Percentiles rank a stretch among this genome's conserved stretches.
Conservation (phyloP, 2,888 invertebrate genomes). For the Rosalia funebris region DNA sequence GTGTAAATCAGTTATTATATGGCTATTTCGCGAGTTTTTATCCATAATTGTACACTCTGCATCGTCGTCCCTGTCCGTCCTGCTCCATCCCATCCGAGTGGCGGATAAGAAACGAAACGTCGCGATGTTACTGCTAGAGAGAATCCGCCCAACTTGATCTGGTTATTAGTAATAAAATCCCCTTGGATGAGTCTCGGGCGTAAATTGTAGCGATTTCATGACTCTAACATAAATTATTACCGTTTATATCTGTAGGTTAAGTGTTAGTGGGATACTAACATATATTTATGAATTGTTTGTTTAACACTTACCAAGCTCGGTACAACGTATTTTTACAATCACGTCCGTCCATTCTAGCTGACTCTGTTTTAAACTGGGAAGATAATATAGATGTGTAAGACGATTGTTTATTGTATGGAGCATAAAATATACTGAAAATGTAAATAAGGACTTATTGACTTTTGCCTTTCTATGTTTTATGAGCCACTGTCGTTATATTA, state of each 20-base stretch:
- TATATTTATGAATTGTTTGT: slow-evolving; percentile 27
- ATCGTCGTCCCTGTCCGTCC: slow-evolving; percentile 10
- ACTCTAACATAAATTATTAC: slow-evolving; percentile 22
- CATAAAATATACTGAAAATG: no score
- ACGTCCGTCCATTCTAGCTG: no score
- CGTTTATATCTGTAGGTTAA: slow-evolving; percentile 27
- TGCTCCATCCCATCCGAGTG: slow-evolving; percentile 4
- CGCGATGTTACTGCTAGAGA: neutral
- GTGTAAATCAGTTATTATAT: slow-evolving; percentile 52
- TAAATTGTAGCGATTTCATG: slow-evolving; percentile 26
- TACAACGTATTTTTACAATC: slow-evolving; percentile 9
- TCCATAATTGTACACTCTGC: neutral
- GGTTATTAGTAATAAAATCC: slow-evolving; percentile 24
- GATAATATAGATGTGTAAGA: no score
- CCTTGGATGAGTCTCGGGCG: slow-evolving; percentile 14
- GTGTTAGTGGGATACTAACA: slow-evolving; percentile 28
- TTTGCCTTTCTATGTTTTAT: no score
- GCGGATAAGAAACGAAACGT: slow-evolving; percentile 1
- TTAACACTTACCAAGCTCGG: slow-evolving; percentile 17
- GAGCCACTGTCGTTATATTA: no score
- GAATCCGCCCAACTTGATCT: slow-evolving; percentile 19
- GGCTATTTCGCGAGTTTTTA: slow-evolving; percentile 37
- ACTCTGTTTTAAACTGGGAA: no score
- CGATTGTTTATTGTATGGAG: no score
- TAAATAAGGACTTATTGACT: no score